Evolutionary conservation across 2,113 vertebrate species (phyloP), one percentile per base, ranked within the genome.

Genomic region (Trogon surrucura): DNA sequence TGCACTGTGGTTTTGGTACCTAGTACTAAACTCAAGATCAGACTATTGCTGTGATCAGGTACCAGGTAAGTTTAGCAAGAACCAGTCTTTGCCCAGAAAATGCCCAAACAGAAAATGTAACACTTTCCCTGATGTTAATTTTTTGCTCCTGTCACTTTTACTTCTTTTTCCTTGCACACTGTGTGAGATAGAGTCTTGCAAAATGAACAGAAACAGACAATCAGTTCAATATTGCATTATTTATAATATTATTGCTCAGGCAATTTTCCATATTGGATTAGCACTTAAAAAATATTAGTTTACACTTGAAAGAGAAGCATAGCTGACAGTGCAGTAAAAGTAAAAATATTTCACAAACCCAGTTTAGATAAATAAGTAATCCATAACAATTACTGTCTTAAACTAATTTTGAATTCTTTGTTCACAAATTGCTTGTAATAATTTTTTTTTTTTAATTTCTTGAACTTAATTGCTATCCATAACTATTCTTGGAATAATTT

Each of bases 381-480:
- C 45, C 81, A 18, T 38, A 93, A 83, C 18, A 91, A 81, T 87
- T 67, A 86, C 75, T 93, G 88, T 78, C 77, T 74, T 84, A 83
- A 88, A 57, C 51, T 64, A 44, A 92, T 85, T 93, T 92, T 83
- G 26, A 85, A 19, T 61, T 93, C 58, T 80, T 84, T 79, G 38
- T 48, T 95, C 62, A 71, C 60, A 80, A 92, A 80, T 22, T 32
- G 36, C 25, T 36, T 58, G 38, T 66, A 93, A 92, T 84, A 41
- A 80, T 82, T 90, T 41, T 93, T 85, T 57, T 82, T 90, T 41
- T 93, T 85, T 57, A 94, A 82, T 91, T 85, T 93, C 53, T 91
- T 8, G 5, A 77, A 79, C 5, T 74, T 79, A 67, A 61, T 41
- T 81, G 44, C 32, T 79, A 75, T 32, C 57, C 23, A 20, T 50